A percentile compares a stretch with the other conserved stretches of the same genome.
Conservation (phyloP, 2,888 invertebrate species). For the Trachelus tabidus region DNA sequence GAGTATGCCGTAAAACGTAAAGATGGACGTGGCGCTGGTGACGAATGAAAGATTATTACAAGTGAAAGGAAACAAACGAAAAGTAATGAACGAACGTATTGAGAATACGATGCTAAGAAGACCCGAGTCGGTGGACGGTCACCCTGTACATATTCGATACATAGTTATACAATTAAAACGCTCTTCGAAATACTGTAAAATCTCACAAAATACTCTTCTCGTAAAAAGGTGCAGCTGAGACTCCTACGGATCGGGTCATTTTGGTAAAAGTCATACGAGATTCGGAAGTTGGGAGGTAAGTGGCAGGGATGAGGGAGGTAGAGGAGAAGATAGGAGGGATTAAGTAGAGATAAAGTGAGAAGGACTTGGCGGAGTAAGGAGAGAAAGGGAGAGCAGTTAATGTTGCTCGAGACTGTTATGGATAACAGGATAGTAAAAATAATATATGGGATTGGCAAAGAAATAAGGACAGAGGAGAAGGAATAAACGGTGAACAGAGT, state of each 20-base stretch:
- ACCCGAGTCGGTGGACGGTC: slow-evolving; percentile 58
- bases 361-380: neutral
- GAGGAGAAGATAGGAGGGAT: neutral
- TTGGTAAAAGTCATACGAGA: slow-evolving; percentile 23
- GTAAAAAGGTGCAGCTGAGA: slow-evolving; percentile 50
- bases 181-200: slow-evolving; percentile 65
- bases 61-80: neutral
- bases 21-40: neutral
- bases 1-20: neutral
- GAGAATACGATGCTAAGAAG: slow-evolving; percentile 23
- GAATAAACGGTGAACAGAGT: neutral
- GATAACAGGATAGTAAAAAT: neutral
- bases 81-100: neutral
- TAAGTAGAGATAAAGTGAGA: slow-evolving; percentile 7
- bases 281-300: slow-evolving; percentile 16
- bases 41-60: neutral
- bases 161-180: slow-evolving; percentile 62
- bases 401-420: neutral
- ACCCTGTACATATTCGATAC: slow-evolving; percentile 60
- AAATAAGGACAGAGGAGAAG: neutral
- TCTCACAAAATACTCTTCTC: slow-evolving; percentile 64
- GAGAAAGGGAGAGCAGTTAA: neutral
- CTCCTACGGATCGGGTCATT: slow-evolving; percentile 37
- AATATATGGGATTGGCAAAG: neutral
- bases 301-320: neutral